Conservation (phyloP, 2,797 vertebrate genomes). For the Vultur gryphus region DNA sequence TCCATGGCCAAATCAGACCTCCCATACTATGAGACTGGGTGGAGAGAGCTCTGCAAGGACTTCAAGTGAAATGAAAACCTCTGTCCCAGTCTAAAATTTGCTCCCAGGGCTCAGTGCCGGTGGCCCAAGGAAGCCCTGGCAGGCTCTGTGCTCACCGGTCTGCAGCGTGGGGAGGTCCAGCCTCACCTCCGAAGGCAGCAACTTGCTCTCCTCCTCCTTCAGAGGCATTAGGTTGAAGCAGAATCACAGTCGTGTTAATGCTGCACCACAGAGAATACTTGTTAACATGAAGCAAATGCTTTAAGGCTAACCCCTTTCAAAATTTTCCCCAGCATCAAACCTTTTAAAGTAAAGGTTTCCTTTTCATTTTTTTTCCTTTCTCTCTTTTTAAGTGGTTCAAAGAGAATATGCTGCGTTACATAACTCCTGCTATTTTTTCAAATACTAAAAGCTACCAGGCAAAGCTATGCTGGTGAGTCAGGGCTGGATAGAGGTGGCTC, state of each 20-base stretch:
- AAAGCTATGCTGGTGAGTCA: neutral
- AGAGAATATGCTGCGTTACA: neutral
- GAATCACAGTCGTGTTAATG: neutral
- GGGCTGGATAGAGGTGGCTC: neutral
- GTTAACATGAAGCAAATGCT: neutral
- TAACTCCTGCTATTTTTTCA: constrained; percentile 18
- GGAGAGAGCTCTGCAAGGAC: neutral
- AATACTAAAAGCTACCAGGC: neutral
- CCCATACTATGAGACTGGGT: accelerated
- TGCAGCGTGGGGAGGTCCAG: neutral
- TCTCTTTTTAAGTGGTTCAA: neutral
- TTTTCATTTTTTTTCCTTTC: neutral
- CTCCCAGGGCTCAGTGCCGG: neutral
- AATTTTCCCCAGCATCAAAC: neutral
- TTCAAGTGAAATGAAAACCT: accelerated
- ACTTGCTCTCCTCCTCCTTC: neutral
- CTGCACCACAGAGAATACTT: neutral
- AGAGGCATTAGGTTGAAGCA: accelerated
- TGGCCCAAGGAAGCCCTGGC: neutral
- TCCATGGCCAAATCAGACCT: neutral
- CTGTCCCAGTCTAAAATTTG: accelerated
- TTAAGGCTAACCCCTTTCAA: neutral
- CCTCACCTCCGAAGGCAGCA: neutral
- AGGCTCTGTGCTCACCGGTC: neutral
- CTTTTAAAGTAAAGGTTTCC: neutral